A percentile compares a stretch with the other conserved stretches of the same genome.
These are phyloP conservation scores for Characodon lateralis DNA, from an alignment of 2,797 vertebrate genomes.

Conservation along the genomic window DNA sequence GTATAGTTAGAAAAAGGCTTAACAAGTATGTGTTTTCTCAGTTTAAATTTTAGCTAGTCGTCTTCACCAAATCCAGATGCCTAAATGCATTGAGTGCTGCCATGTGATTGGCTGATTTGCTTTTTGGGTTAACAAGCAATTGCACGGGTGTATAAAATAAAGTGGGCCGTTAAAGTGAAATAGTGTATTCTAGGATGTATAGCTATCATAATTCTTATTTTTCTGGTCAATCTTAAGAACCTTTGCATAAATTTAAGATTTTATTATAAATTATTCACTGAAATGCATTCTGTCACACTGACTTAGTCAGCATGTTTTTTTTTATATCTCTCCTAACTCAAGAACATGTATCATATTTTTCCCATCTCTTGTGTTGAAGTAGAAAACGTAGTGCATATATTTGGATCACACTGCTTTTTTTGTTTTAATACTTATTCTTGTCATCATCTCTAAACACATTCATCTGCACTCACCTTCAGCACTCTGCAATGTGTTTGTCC, in stretches of 20 bases:
- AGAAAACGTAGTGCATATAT: constrained; percentile 1
- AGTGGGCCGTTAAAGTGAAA: background rate
- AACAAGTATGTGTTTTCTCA: no score
- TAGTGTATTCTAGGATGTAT: background rate
- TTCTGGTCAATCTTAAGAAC: background rate
- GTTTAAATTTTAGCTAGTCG: no score
- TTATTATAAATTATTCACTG: background rate
- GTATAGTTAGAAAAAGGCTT: no score
- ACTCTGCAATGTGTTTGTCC: constrained; percentile 11
- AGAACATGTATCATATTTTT: background rate
- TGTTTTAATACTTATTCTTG: constrained; percentile 13
- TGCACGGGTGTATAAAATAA: background rate
- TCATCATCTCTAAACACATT: constrained; percentile 9
- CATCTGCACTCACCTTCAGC: constrained; percentile 3
- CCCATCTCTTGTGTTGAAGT: background rate
- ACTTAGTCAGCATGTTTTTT: background rate
- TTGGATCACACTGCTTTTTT: constrained; percentile 19
- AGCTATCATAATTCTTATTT: background rate
- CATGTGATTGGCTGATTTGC: background rate
- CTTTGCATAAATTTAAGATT: background rate
- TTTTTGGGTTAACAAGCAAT: background rate
- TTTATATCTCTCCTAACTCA: constrained; percentile 6
- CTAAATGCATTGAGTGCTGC: no score
- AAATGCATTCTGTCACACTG: background rate
- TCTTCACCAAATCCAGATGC: no score